Evolutionary conservation across 2,888 invertebrate genomes (phyloP).

Genomic region (Leptarthrus brevirostris): DNA sequence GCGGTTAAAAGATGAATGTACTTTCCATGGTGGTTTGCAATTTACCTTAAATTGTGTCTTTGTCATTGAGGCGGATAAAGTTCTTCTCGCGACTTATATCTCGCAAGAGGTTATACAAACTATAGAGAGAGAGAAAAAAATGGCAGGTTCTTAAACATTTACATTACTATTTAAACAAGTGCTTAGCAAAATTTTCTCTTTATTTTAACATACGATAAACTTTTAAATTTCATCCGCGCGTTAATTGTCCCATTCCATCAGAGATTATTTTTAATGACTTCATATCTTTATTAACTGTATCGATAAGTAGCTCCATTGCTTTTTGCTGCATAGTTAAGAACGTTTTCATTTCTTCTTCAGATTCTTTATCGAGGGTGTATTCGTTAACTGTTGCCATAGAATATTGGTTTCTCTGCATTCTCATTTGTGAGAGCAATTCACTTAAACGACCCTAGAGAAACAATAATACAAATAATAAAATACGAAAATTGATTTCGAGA

Average conservation of each 20-base stretch:
- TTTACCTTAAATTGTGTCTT: too few species aligned
- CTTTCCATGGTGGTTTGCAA: too few species aligned
- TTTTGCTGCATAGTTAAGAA: slow-evolving; percentile 89
- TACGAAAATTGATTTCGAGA: not conserved
- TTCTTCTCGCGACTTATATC: too few species aligned
- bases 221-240: slow-evolving; percentile 57
- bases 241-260: slow-evolving; percentile 78
- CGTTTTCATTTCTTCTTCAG: slow-evolving; percentile 78
- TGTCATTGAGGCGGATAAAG: too few species aligned
- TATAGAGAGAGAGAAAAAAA: too few species aligned
- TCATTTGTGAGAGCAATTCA: slow-evolving; percentile 88
- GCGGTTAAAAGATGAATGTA: too few species aligned
- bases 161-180: too few species aligned
- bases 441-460: slow-evolving; percentile 81
- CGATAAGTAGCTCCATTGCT: slow-evolving; percentile 87
- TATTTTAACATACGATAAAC: too few species aligned
- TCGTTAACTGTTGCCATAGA: slow-evolving; percentile 73
- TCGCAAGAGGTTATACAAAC: too few species aligned
- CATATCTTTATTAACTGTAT: slow-evolving; percentile 84
- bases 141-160: too few species aligned
- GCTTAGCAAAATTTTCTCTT: too few species aligned
- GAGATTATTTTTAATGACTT: slow-evolving; percentile 81
- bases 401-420: slow-evolving; percentile 76
- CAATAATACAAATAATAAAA: slow-evolving; percentile 13
- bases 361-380: slow-evolving; percentile 83